Evolutionary conservation across 2,888 invertebrate genomes (phyloP).

Genomic region (Pachymerium ferrugineum): DNA sequence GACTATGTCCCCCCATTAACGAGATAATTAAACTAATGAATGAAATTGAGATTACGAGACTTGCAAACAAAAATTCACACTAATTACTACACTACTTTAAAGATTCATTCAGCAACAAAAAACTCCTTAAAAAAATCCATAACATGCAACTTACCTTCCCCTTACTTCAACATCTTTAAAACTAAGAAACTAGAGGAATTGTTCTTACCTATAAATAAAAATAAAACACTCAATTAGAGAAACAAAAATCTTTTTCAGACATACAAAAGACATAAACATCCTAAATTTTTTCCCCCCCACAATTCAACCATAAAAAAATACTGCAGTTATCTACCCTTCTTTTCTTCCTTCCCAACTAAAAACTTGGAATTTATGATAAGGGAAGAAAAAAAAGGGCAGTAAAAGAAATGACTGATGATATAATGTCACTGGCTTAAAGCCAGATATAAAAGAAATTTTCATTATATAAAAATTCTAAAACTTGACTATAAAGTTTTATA

Average conservation of each 20-base stretch:
- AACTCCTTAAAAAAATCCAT: background rate
- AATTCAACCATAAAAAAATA: too few species aligned
- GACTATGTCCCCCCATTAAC: background rate
- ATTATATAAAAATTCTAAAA: background rate
- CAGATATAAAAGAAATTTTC: background rate
- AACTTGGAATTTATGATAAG: background rate
- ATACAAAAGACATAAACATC: too few species aligned
- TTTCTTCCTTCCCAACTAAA: background rate
- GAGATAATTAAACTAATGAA: slow-evolving; percentile 4
- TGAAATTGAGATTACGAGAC: background rate
- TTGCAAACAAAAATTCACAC: background rate
- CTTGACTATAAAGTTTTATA: too few species aligned
- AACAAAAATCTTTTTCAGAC: too few species aligned
- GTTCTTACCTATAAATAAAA: background rate
- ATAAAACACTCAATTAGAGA: background rate
- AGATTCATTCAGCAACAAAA: background rate
- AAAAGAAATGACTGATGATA: slow-evolving; percentile 9
- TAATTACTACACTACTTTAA: background rate
- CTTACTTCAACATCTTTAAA: too few species aligned
- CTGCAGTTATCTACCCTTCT: background rate
- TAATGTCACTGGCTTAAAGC: background rate
- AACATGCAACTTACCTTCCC: background rate
- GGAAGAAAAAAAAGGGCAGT: background rate
- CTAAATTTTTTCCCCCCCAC: too few species aligned
- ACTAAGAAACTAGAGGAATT: too few species aligned